Conservation (phyloP, 2,888 invertebrate genomes). For the Sinelater perroti region DNA sequence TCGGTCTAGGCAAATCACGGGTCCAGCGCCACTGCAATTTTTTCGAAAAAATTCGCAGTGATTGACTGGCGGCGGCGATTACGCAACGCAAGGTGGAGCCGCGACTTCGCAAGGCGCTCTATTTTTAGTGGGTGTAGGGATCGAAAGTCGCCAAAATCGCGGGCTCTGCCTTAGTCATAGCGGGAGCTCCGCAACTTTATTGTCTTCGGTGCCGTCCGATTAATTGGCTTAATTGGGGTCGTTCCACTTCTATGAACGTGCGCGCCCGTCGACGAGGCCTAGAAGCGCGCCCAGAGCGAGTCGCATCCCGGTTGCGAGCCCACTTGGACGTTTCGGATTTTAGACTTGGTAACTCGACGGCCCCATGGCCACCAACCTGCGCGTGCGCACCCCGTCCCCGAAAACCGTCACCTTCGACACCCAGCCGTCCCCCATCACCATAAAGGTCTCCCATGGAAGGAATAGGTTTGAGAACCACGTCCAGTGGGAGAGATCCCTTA, state of each 20-base stretch:
- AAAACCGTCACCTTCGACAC: conserved; percentile 73
- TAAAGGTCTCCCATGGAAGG: conserved; percentile 60
- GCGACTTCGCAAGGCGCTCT: conserved; percentile 53
- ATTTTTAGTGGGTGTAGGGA: conserved; percentile 53
- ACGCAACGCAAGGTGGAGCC: conserved; percentile 52
- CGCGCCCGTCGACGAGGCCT: conserved; percentile 17
- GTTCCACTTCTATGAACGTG: conserved; percentile 28
- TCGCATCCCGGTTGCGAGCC: neutral
- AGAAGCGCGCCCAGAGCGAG: conserved; percentile 51
- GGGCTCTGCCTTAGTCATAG: conserved; percentile 55
- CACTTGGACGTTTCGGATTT: neutral
- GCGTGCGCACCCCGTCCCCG: conserved; percentile 72
- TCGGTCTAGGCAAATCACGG: too few relatives aligned
- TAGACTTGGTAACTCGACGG: conserved; percentile 4
- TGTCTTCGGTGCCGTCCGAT: conserved; percentile 25
- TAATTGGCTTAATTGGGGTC: conserved; percentile 31
- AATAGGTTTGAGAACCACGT: conserved; percentile 51
- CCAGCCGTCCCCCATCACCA: conserved; percentile 65
- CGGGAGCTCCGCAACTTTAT: conserved; percentile 49
- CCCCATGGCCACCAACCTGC: conserved; percentile 60
- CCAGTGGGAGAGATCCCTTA: conserved; percentile 65
- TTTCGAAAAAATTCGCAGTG: conserved; percentile 7
- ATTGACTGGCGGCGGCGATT: conserved; percentile 31
- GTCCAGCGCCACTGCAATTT: too few relatives aligned
- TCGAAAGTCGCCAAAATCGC: conserved; percentile 54